Percentiles rank a stretch among this genome's conserved stretches.
These are phyloP conservation scores for Myopa tessellatipennis DNA, from an alignment of 2,888 invertebrate genomes.

Conservation along the genomic window DNA sequence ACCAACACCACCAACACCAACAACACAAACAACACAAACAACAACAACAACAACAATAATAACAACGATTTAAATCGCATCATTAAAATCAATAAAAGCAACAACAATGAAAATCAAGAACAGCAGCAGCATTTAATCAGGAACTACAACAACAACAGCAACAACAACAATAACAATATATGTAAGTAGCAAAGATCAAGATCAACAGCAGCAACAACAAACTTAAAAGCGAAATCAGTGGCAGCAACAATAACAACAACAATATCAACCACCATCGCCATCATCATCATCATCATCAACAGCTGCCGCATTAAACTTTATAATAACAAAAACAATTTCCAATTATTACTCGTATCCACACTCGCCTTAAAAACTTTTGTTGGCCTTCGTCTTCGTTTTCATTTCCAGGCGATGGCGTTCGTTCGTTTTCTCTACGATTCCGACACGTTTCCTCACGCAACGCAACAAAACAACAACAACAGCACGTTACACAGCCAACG, in stretches of 20 bases:
- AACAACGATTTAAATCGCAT: slow-evolving; percentile 28
- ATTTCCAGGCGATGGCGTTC: neutral
- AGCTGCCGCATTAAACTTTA: slow-evolving; percentile 30
- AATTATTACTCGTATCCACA: slow-evolving; percentile 58
- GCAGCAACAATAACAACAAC: slow-evolving; percentile 31
- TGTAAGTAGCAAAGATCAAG: neutral
- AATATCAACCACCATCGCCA: slow-evolving; percentile 6
- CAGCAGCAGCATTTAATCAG: neutral
- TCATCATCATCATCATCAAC: slow-evolving; percentile 33
- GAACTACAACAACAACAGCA: neutral
- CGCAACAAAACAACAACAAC: neutral
- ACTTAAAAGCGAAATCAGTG: slow-evolving; percentile 28
- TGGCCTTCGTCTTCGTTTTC: neutral
- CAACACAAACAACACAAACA: slow-evolving; percentile 21
- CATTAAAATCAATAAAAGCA: neutral
- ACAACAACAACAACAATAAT: slow-evolving; percentile 31
- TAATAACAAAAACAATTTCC: slow-evolving; percentile 56
- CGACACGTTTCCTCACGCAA: neutral
- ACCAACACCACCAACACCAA: slow-evolving; percentile 9
- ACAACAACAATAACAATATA: neutral
- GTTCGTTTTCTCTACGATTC: neutral
- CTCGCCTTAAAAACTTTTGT: slow-evolving; percentile 59
- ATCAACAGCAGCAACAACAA: slow-evolving; percentile 24
- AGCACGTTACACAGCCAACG: neutral
- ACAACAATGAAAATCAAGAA: neutral